These are phyloP conservation scores for Psittacus erithacus DNA, from an alignment of 2,113 vertebrate species.

Conservation along the genomic window DNA sequence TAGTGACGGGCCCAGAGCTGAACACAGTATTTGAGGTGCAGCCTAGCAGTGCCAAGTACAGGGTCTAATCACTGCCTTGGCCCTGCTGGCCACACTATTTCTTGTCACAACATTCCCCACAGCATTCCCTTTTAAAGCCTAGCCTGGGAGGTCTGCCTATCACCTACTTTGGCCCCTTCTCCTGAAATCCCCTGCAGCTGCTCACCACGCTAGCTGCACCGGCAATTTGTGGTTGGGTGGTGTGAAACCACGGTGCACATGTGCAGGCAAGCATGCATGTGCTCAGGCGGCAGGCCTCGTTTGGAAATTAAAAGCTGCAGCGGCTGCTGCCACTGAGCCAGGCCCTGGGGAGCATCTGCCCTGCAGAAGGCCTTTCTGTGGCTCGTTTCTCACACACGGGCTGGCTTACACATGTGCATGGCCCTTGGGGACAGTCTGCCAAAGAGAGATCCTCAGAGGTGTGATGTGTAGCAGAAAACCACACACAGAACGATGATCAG, in stretches of 20 bases:
- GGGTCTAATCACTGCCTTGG: neutral
- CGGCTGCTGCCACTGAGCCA: neutral
- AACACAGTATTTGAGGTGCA: neutral
- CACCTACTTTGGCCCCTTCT: neutral
- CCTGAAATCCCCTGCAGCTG: accelerated
- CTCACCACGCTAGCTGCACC: accelerated
- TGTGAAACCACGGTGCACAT: accelerated
- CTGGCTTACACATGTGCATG: accelerated
- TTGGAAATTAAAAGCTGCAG: neutral
- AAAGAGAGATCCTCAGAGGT: neutral
- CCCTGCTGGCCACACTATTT: neutral
- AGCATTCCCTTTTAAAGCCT: no score
- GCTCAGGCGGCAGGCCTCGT: accelerated
- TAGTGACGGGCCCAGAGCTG: neutral
- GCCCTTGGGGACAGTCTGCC: neutral
- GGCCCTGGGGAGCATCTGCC: neutral
- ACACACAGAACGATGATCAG: accelerated
- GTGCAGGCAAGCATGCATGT: neutral
- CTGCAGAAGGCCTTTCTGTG: neutral
- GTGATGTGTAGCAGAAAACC: neutral
- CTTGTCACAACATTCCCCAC: accelerated
- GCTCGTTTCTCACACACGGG: neutral
- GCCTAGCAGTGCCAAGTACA: neutral
- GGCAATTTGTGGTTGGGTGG: neutral
- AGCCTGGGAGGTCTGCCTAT: accelerated